Percentiles rank a stretch among this genome's conserved stretches.
These are phyloP conservation scores for Siniperca undulata DNA, from an alignment of 2,797 vertebrate genomes.

Conservation along the genomic window DNA sequence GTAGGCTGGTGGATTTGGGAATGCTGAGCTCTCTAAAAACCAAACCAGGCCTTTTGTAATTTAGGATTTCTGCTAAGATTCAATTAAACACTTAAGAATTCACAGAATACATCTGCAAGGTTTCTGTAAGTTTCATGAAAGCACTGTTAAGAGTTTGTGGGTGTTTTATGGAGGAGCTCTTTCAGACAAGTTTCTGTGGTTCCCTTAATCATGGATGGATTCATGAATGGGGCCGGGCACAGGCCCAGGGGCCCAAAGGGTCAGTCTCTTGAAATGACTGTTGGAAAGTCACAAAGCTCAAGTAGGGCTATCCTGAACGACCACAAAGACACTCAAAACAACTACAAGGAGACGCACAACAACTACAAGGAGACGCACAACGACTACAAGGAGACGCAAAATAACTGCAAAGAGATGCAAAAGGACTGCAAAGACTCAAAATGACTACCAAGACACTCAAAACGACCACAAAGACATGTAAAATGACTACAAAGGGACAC, in stretches of 20 bases:
- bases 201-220: conserved; percentile 1
- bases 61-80: background rate
- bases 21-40: background rate
- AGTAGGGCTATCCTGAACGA: background rate
- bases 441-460: background rate
- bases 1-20: background rate
- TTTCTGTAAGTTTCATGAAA: background rate
- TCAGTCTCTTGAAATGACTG: background rate
- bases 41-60: background rate
- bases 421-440: background rate
- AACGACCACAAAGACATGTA: background rate
- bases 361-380: background rate
- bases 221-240: background rate
- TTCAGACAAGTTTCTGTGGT: background rate
- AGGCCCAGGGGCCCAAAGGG: background rate
- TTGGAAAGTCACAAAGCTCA: background rate
- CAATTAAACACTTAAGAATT: background rate
- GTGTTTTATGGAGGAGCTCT: background rate
- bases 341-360: background rate
- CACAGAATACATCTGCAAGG: background rate
- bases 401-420: background rate
- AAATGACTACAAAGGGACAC: background rate
- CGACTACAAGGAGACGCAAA: background rate
- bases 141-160: background rate
- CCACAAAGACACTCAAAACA: background rate